phyloP scores from a whole-genome alignment of 2,888 invertebrate genomes.

The Darwinula stevensoni region DNA sequence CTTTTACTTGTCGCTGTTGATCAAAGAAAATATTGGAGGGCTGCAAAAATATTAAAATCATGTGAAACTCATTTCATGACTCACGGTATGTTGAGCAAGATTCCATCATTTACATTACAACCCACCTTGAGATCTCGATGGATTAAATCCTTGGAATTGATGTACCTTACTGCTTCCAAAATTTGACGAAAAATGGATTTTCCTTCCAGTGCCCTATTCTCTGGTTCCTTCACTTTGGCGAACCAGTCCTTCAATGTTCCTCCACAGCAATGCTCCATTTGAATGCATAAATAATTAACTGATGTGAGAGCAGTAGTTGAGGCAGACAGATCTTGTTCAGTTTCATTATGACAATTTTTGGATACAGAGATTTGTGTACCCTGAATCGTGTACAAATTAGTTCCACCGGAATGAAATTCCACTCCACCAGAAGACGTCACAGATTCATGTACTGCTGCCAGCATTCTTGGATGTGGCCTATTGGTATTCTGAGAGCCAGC shows the following conservation, averaged over 20 bases:
- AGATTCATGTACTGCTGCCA: no score
- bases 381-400: no score
- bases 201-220: conserved; percentile 16
- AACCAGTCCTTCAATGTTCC: conserved; percentile 81
- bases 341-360: no score
- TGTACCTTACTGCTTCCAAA: conserved; percentile 76
- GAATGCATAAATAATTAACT: conserved; percentile 57
- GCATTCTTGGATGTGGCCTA: no score
- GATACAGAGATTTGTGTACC: no score
- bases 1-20: conserved; percentile 60
- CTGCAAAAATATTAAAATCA: conserved; percentile 17
- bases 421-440: no score
- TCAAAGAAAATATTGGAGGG: conserved; percentile 83
- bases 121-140: conserved; percentile 76
- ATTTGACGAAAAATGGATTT: conserved; percentile 59
- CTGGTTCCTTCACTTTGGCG: conserved; percentile 20
- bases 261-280: conserved; percentile 80
- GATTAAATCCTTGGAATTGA: conserved; percentile 53
- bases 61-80: not conserved
- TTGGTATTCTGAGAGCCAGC: no score
- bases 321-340: no score
- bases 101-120: conserved; percentile 7
- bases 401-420: no score
- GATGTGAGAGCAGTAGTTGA: no score
- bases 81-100: no score